These are phyloP conservation scores for Anastatus disparis DNA, from an alignment of 1,140 invertebrate genomes.

Conservation along the genomic window DNA sequence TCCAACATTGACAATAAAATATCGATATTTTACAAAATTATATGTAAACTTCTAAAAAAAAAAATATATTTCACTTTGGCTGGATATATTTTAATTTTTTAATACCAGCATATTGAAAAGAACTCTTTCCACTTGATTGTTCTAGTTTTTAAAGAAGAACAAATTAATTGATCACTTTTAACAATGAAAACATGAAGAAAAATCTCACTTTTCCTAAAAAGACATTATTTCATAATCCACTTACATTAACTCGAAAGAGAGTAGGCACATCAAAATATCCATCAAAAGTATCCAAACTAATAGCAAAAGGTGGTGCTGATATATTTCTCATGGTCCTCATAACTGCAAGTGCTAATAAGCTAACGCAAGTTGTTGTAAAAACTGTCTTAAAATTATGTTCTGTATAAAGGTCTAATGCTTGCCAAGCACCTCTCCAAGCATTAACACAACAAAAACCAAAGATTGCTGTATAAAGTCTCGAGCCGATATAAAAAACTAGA, in stretches of 20 bases:
- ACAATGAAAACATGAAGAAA: too few relatives aligned
- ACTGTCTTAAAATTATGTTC: conserved; percentile 69
- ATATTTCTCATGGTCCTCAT: conserved; percentile 80
- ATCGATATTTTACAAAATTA: too few relatives aligned
- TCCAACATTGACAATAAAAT: too few relatives aligned
- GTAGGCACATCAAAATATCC: conserved; percentile 86
- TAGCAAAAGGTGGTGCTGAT: conserved; percentile 81
- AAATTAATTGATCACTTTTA: too few relatives aligned
- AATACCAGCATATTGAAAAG: too few relatives aligned
- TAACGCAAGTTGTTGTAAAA: conserved; percentile 71
- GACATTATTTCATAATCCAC: conserved; percentile 55
- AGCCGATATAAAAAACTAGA: conserved; percentile 76
- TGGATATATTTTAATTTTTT: too few relatives aligned
- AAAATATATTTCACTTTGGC: too few relatives aligned
- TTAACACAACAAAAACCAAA: conserved; percentile 84
- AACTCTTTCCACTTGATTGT: too few relatives aligned
- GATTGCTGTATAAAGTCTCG: conserved; percentile 78
- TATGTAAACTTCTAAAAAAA: too few relatives aligned
- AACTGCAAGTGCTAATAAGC: conserved; percentile 73
- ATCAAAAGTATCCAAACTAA: conserved; percentile 76
- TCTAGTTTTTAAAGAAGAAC: too few relatives aligned
- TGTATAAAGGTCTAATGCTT: conserved; percentile 77
- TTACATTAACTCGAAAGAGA: conserved; percentile 80
- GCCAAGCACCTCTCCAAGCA: conserved; percentile 86
- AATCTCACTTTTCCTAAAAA: too few relatives aligned